Evolutionary conservation across 2,113 vertebrate species (phyloP).

Genomic region (Corythoichthys haematopterus): DNA sequence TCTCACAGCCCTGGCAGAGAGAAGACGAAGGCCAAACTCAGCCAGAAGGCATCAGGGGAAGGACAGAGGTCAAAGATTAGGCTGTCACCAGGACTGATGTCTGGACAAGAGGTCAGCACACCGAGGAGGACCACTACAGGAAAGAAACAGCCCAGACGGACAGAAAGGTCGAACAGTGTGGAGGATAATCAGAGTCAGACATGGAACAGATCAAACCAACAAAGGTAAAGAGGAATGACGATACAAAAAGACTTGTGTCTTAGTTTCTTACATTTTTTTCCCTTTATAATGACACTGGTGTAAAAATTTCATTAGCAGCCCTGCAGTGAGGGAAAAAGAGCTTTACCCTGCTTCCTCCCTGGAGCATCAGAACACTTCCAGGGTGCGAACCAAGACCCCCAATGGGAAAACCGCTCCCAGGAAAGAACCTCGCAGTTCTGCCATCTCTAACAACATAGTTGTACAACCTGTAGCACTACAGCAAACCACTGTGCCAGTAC

Average conservation of each 20-base stretch:
- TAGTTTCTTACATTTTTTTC: not conserved
- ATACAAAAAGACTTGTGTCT: not conserved
- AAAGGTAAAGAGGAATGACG: conserved; percentile 40
- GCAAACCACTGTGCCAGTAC: conserved; percentile 36
- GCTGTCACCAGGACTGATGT: conserved; percentile 74
- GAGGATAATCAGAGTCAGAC: conserved; percentile 72
- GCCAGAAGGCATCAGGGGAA: conserved; percentile 83
- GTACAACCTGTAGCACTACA: conserved; percentile 52
- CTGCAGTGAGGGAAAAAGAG: conserved; percentile 88
- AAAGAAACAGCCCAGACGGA: conserved; percentile 87
- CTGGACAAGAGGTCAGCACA: conserved; percentile 71
- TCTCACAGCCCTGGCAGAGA: conserved; percentile 79
- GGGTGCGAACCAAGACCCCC: conserved; percentile 80
- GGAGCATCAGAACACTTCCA: conserved; percentile 75
- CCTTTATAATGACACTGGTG: no score
- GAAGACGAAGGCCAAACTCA: conserved; percentile 83
- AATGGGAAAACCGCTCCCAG: conserved; percentile 85
- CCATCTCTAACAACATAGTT: conserved; percentile 44
- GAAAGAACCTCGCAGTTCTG: conserved; percentile 84
- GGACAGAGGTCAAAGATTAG: conserved; percentile 85
- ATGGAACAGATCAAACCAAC: conserved; percentile 56
- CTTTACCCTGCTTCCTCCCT: conserved; percentile 61
- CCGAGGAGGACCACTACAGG: conserved; percentile 79
- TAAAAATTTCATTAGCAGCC: conserved; percentile 61
- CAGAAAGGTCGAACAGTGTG: conserved; percentile 79